Conservation (phyloP, 1,140 invertebrate genomes). For the Drosophila ficusphila region DNA sequence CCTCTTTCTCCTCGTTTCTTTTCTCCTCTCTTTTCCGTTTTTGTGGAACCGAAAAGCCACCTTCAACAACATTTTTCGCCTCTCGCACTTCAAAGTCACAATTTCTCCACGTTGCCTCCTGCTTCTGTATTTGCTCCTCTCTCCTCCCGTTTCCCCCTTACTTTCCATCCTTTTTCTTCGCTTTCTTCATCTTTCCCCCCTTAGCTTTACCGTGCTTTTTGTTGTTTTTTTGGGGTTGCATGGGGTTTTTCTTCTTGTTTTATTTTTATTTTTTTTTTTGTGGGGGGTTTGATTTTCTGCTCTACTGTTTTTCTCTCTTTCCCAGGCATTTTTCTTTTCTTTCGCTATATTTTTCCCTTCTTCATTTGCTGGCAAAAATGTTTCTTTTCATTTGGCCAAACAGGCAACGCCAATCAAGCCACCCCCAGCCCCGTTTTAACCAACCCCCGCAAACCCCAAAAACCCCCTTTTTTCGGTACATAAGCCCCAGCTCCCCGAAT, state of each 20-base stretch:
- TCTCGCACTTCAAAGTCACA: constrained; percentile 72
- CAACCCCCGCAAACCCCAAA: not conserved
- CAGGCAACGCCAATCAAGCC: constrained; percentile 64
- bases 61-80: constrained; percentile 53
- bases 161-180: no score
- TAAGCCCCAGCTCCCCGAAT: constrained; percentile 37
- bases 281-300: constrained; percentile 30
- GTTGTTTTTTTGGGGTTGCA: constrained; percentile 22
- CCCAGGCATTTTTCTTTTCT: constrained; percentile 42
- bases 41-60: constrained; percentile 31
- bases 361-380: constrained; percentile 73
- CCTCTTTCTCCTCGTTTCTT: not conserved
- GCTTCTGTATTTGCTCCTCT: constrained; percentile 6
- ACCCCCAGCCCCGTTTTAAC: constrained; percentile 5
- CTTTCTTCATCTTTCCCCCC: not conserved
- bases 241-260: constrained; percentile 6
- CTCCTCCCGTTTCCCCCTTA: not conserved
- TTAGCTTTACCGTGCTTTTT: constrained; percentile 1
- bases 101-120: constrained; percentile 25
- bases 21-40: not conserved
- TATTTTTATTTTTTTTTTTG: not conserved
- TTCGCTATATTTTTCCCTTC: constrained; percentile 37
- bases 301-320: constrained; percentile 33
- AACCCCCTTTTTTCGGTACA: constrained; percentile 22
- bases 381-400: constrained; percentile 66